phyloP scores from a whole-genome alignment of 2,113 vertebrate species.

The Scytalopus superciliaris region DNA sequence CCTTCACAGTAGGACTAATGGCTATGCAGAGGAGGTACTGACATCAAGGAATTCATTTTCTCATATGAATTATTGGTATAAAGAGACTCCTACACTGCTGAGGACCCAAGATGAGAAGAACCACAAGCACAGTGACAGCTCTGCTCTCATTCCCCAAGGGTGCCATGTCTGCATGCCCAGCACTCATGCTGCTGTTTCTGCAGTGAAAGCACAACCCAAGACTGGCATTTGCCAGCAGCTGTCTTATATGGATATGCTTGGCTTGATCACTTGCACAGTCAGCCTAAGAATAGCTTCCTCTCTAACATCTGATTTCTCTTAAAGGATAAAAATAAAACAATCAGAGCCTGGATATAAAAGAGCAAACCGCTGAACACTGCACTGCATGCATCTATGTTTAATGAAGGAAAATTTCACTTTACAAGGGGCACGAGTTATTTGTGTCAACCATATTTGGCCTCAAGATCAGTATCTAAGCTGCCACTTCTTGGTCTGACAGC shows the following conservation, averaged over 20 bases:
- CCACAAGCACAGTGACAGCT: not conserved
- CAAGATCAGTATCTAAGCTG: slow-evolving; percentile 25
- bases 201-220: slow-evolving; percentile 20
- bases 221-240: slow-evolving; percentile 50
- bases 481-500: slow-evolving; percentile 12
- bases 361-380: slow-evolving; percentile 50
- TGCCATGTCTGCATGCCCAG: not conserved
- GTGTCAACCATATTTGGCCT: slow-evolving; percentile 37
- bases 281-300: slow-evolving; percentile 58
- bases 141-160: not conserved
- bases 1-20: not conserved
- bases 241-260: slow-evolving; percentile 54
- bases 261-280: slow-evolving; percentile 60
- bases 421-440: slow-evolving; percentile 37
- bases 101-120: not conserved
- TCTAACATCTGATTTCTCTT: slow-evolving; percentile 69
- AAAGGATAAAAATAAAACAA: slow-evolving; percentile 68
- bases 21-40: not conserved
- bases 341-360: slow-evolving; percentile 54
- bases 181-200: not conserved
- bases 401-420: slow-evolving; percentile 60
- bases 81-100: not conserved
- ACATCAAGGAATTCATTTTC: not conserved
- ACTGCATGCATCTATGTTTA: slow-evolving; percentile 55
- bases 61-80: not conserved